phyloP scores from a whole-genome alignment of 2,888 invertebrate genomes.

The Diarsia brunnea region DNA sequence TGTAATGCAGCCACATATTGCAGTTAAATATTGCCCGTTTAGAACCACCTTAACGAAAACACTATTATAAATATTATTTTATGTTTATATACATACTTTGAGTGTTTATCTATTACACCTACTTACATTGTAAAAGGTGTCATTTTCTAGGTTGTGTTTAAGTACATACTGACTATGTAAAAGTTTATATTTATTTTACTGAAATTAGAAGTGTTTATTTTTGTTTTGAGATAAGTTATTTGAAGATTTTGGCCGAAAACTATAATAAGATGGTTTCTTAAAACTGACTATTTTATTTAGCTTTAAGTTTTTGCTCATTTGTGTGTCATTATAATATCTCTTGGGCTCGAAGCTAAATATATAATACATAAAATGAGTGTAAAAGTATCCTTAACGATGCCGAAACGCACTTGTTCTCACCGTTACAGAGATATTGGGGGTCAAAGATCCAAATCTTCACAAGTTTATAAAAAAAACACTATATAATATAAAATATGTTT shows the following conservation, averaged over 20 bases:
- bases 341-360: not conserved
- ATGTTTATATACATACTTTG: no score
- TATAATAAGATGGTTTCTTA: not conserved
- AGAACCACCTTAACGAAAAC: no score
- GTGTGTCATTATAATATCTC: not conserved
- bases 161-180: constrained; percentile 3
- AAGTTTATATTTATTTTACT: not conserved
- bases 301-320: not conserved
- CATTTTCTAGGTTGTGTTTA: not conserved
- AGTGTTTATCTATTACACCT: not conserved
- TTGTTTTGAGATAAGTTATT: not conserved
- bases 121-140: not conserved
- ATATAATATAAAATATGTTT: no score
- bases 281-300: constrained; percentile 3
- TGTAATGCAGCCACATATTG: no score
- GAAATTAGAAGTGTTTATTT: not conserved
- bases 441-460: no score
- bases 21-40: no score
- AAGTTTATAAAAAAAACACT: no score
- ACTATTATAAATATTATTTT: no score
- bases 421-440: no score
- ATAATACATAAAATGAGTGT: no score
- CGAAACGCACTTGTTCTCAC: no score
- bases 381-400: no score
- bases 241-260: not conserved